Evolutionary conservation across 2,888 invertebrate genomes (phyloP).

Genomic region (Dendrolimus houi): DNA sequence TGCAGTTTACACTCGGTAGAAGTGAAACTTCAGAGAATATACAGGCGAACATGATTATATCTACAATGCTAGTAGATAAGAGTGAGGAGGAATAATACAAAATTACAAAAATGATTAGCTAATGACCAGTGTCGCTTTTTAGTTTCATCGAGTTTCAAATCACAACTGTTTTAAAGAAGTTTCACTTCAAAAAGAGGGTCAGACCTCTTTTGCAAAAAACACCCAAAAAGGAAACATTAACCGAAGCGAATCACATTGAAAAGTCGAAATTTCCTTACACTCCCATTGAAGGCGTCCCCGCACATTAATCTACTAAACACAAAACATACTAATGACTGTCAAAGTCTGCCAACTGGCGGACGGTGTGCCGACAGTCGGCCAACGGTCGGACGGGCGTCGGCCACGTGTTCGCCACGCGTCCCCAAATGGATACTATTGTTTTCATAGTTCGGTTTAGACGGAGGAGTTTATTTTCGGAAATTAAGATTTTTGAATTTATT

Average conservation of each 20-base stretch:
- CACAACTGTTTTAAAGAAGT: too few species aligned
- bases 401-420: conserved; percentile 12
- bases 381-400: conserved; percentile 14
- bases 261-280: neutral
- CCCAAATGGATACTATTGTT: conserved; percentile 35
- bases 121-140: too few species aligned
- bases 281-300: neutral
- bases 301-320: conserved; percentile 54
- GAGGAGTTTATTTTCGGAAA: neutral
- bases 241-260: neutral
- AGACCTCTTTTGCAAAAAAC: too few species aligned
- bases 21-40: too few species aligned
- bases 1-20: too few species aligned
- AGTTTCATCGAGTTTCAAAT: too few species aligned
- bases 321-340: conserved; percentile 44
- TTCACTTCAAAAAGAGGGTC: too few species aligned
- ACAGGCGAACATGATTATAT: too few species aligned
- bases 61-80: too few species aligned
- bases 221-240: neutral
- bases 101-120: too few species aligned
- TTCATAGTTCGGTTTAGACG: neutral
- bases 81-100: too few species aligned
- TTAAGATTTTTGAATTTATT: neutral
- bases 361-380: conserved; percentile 34
- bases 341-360: conserved; percentile 19